phyloP scores from a whole-genome alignment of 2,888 invertebrate genomes.

The Diaprepes abbreviatus region DNA sequence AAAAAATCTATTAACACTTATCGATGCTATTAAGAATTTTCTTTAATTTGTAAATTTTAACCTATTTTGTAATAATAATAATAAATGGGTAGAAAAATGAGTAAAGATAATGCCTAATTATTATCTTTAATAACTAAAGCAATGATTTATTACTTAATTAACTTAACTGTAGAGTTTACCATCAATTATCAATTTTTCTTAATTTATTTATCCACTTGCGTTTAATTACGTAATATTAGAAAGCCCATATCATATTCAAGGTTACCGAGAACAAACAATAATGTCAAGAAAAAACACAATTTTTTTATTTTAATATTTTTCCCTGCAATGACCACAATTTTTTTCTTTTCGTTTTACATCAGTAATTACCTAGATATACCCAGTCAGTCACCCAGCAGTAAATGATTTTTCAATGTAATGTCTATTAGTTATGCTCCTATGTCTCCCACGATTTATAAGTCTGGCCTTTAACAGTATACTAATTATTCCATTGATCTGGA shows the following conservation, averaged over 20 bases:
- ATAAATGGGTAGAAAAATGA: too few species aligned
- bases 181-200: neutral
- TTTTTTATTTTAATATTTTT: neutral
- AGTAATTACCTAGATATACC: neutral
- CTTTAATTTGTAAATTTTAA: too few species aligned
- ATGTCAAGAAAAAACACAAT: neutral
- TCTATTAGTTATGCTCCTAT: conserved; percentile 11
- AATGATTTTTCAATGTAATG: conserved; percentile 11
- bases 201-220: neutral
- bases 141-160: too few species aligned
- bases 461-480: conserved; percentile 18
- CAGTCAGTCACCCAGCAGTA: conserved; percentile 5
- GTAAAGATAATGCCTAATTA: too few species aligned
- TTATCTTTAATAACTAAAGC: too few species aligned
- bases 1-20: too few species aligned
- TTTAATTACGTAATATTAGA: conserved; percentile 2
- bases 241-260: conserved; percentile 1
- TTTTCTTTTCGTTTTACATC: conserved; percentile 7
- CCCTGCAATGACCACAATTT: conserved; percentile 10
- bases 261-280: neutral
- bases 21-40: too few species aligned
- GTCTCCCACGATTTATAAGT: conserved; percentile 24
- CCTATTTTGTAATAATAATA: too few species aligned
- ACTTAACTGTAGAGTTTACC: too few species aligned
- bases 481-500: conserved; percentile 38